A percentile compares a stretch with the other conserved stretches of the same genome.
Conservation (phyloP, 2,113 vertebrate species). For the Oostethus manadensis region DNA sequence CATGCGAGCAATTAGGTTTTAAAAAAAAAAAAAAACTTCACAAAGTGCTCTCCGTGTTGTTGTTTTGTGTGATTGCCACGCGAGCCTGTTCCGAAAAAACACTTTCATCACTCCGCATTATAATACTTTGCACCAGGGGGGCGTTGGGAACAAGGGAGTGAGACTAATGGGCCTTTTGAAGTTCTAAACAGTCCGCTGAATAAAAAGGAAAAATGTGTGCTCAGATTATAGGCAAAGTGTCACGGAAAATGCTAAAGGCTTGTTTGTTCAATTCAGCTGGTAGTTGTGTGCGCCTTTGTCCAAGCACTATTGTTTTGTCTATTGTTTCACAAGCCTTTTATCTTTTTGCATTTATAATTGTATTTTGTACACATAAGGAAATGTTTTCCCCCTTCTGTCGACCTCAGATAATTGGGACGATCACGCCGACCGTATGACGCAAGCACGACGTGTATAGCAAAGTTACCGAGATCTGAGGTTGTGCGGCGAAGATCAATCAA, state of each 20-base stretch:
- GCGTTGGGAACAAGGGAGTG: constrained; percentile 30
- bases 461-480: too few relatives aligned
- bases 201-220: constrained; percentile 34
- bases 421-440: neutral
- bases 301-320: constrained; percentile 41
- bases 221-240: constrained; percentile 47
- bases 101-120: constrained; percentile 57
- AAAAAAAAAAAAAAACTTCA: constrained; percentile 19
- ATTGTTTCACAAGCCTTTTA: constrained; percentile 39
- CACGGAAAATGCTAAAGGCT: constrained; percentile 22
- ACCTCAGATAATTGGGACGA: constrained; percentile 8
- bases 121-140: constrained; percentile 34
- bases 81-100: constrained; percentile 22
- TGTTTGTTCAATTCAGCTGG: constrained; percentile 43
- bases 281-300: constrained; percentile 38
- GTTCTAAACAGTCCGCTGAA: constrained; percentile 56
- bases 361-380: constrained; percentile 5
- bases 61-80: constrained; percentile 37
- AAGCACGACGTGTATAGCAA: neutral
- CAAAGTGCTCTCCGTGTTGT: neutral
- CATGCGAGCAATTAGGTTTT: constrained; percentile 3
- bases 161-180: constrained; percentile 59
- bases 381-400: constrained; percentile 4
- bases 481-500: too few relatives aligned
- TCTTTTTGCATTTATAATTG: constrained; percentile 34